Evolutionary conservation across 2,888 invertebrate species (phyloP).

Genomic region (Steinernema scapterisci): DNA sequence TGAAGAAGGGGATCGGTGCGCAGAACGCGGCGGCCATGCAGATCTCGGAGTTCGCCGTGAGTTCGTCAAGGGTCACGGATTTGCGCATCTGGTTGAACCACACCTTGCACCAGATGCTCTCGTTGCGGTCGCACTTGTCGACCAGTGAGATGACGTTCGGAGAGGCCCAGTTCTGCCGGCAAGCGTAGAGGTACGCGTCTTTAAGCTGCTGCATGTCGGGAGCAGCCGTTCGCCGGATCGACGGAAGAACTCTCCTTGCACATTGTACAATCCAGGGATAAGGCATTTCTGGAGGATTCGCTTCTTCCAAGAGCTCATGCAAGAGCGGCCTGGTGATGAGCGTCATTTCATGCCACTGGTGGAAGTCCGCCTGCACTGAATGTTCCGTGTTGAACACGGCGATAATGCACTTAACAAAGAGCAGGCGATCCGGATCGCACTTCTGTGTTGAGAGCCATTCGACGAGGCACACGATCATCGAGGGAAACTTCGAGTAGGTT

Average conservation of each 20-base stretch:
- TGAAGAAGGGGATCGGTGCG: constrained; percentile 38
- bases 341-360: neutral
- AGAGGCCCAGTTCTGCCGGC: constrained; percentile 48
- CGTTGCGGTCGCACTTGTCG: constrained; percentile 37
- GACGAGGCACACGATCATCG: constrained; percentile 47
- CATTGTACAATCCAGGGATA: constrained; percentile 47
- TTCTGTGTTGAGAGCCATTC: constrained; percentile 50
- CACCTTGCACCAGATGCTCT: constrained; percentile 33
- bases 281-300: constrained; percentile 23
- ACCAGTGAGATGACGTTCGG: constrained; percentile 47
- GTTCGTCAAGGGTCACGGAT: constrained; percentile 43
- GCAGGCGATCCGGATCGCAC: constrained; percentile 2
- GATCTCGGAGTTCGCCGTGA: constrained; percentile 46
- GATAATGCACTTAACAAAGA: constrained; percentile 3
- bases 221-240: constrained; percentile 33
- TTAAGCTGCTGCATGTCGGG: constrained; percentile 42
- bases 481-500: constrained; percentile 34
- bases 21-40: constrained; percentile 46
- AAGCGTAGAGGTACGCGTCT: constrained; percentile 44
- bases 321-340: neutral
- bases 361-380: neutral
- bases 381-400: neutral
- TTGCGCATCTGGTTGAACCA: constrained; percentile 50
- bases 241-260: constrained; percentile 43
- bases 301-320: constrained; percentile 18